Conservation (phyloP, 2,888 invertebrate genomes). For the Strigamia maritima region DNA sequence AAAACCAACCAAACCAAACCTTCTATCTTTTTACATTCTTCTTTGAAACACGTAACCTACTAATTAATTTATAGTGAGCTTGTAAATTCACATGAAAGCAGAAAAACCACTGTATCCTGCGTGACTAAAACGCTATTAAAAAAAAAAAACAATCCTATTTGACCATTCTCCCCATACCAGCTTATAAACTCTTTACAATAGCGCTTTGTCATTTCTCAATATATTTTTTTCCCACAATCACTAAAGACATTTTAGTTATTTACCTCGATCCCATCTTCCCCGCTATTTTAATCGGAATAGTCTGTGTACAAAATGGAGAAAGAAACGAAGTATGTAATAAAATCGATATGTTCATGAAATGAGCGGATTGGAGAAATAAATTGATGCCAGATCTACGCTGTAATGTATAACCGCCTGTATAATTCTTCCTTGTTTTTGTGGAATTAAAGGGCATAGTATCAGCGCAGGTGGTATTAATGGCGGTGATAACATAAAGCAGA, state of each 20-base stretch:
- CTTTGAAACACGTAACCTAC: not conserved
- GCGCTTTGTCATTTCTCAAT: not conserved
- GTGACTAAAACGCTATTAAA: not conserved
- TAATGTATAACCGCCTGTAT: not conserved
- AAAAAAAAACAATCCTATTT: not conserved
- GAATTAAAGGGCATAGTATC: constrained; percentile 5
- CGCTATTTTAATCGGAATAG: constrained; percentile 24
- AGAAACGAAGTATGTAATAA: not conserved
- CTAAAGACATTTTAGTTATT: not conserved
- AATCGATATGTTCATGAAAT: not conserved
- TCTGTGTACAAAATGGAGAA: constrained; percentile 24
- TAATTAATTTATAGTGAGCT: not conserved
- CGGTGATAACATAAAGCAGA: not conserved
- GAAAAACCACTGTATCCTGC: not conserved
- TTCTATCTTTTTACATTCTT: not conserved
- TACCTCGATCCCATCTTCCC: constrained; percentile 2
- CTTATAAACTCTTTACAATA: not conserved
- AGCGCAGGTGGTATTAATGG: constrained; percentile 19
- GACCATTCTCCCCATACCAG: not conserved
- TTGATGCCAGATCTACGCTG: not conserved
- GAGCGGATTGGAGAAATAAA: constrained; percentile 1
- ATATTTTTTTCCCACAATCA: not conserved
- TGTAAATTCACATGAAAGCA: not conserved
- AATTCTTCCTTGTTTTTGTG: constrained; percentile 3
- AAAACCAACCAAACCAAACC: not conserved